Evolutionary conservation across 2,797 vertebrate genomes (phyloP).

Genomic region (Percopsis omiscomaycus): DNA sequence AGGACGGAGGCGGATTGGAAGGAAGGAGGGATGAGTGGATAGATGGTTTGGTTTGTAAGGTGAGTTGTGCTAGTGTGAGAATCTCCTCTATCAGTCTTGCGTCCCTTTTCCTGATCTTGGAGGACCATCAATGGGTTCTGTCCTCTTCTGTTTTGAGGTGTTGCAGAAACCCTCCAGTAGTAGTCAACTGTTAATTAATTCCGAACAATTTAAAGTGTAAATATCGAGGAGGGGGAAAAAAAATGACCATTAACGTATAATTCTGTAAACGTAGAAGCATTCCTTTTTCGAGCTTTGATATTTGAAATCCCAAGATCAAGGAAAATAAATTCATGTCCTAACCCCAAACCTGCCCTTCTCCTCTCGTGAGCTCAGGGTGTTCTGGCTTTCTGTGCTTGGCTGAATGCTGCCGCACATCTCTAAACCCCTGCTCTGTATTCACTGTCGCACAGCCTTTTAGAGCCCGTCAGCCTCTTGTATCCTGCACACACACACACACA

Average conservation of each 20-base stretch:
- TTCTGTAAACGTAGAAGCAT: too few relatives aligned
- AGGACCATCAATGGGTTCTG: conserved; percentile 13
- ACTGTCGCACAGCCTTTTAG: conserved; percentile 27
- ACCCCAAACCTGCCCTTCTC: conserved; percentile 6
- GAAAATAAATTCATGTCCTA: too few relatives aligned
- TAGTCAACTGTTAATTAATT: too few relatives aligned
- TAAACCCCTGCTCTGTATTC: conserved; percentile 46
- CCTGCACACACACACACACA: background rate
- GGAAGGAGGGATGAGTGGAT: conserved; percentile 40
- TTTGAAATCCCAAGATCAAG: too few relatives aligned
- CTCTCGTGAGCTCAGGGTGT: conserved; percentile 39
- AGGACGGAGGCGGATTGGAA: conserved; percentile 27
- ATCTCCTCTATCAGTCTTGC: conserved; percentile 22
- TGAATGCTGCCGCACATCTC: conserved; percentile 58
- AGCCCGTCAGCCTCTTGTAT: conserved; percentile 13
- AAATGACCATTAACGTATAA: too few relatives aligned
- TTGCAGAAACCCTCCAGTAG: background rate
- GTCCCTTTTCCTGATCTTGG: conserved; percentile 48
- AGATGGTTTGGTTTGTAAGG: conserved; percentile 56
- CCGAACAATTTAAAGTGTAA: too few relatives aligned
- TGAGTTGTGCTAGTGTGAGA: conserved; percentile 56
- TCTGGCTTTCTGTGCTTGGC: conserved; percentile 55
- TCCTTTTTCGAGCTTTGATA: too few relatives aligned
- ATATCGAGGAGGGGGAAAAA: too few relatives aligned
- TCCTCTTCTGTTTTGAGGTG: background rate